Base-by-base conservation (phyloP, 2,888 invertebrate genomes). In the Plagiodera versicolora region DNA sequence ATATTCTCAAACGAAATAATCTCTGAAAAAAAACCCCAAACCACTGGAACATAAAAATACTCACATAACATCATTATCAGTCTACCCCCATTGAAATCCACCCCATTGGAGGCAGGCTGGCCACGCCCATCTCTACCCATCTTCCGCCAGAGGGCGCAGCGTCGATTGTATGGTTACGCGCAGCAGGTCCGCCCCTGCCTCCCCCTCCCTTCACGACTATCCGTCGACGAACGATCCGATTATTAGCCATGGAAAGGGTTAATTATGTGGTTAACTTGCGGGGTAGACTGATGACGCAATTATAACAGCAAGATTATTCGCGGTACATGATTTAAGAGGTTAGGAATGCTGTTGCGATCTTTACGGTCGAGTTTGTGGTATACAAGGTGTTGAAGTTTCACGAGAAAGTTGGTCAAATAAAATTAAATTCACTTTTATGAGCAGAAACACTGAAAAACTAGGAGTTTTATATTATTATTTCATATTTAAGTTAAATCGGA, bases 121-220 rank as follows among this genome's bases (percentile, higher is more conserved):
- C 53, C 24, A 19, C 53, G 53, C 53, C 53, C 24, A 24, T 6
- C 20, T 10, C 5, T 11, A 44, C 11, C 28, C 53, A 45, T 45
- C 53, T 20, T 1, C 18, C 44, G 16, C 20, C 24, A 44, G 53
- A 44, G 20, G 14, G 53, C 28, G 30, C 45, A 53, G 44, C 53
- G 53, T 44, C 44, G 24, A 20, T 14, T 39, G n/a, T 20, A 35
- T 14, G 44, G 44, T 20, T 18, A 49, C 14, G n/a, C n/a, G n/a
- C n/a, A n/a, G 48, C 56, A 56, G 56, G 56, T 56, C 47, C 56
- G 56, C 56, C 56, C 47, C 35, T 35, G n/a, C 24, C 28, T 10
- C 10, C 6, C 10, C 11, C 20, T 11, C n/a, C 39, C 11, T 8
- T 16, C 53, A 35, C 53, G 44, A 4, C 1, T 1, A 14, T 24